phyloP scores from a whole-genome alignment of 2,888 invertebrate species.

The Gari tellinella region DNA sequence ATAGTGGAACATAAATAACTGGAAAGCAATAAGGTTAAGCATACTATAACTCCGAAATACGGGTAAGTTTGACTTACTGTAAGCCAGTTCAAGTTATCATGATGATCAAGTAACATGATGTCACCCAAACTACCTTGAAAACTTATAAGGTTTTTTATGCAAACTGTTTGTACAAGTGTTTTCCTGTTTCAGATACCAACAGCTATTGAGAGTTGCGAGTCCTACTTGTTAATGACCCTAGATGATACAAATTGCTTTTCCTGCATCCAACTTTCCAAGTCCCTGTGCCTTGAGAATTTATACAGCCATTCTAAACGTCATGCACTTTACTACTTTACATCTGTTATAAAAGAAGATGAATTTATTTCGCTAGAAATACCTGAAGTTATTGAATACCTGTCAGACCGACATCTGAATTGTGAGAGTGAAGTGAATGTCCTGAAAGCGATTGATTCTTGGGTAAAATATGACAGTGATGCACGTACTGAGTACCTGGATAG shows the following conservation, averaged over 20 bases:
- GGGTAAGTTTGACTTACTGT: too few relatives aligned
- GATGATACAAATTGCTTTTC: conserved; percentile 28
- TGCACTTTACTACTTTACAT: conserved; percentile 40
- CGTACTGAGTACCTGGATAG: conserved; percentile 8
- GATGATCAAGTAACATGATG: too few relatives aligned
- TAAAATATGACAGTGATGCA: conserved; percentile 7
- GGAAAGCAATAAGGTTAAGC: too few relatives aligned
- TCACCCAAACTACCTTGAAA: too few relatives aligned
- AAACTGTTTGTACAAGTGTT: not conserved
- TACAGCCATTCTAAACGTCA: conserved; percentile 38
- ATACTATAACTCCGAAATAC: too few relatives aligned
- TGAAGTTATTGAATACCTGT: conserved; percentile 25
- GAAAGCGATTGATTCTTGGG: conserved; percentile 35
- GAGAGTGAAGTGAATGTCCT: conserved; percentile 39
- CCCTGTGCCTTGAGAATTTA: conserved; percentile 15
- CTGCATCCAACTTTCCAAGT: conserved; percentile 14
- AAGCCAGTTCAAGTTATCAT: too few relatives aligned
- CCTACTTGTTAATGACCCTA: conserved; percentile 18
- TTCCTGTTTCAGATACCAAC: conserved; percentile 27
- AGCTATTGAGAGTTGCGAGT: conserved; percentile 33
- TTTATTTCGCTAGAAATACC: conserved; percentile 22
- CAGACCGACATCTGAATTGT: conserved; percentile 37
- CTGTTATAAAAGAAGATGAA: conserved; percentile 15
- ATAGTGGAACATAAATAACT: too few relatives aligned
- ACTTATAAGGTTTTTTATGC: not conserved